phyloP scores from a whole-genome alignment of 2,113 vertebrate species.

The Sphyrna mokarran region DNA sequence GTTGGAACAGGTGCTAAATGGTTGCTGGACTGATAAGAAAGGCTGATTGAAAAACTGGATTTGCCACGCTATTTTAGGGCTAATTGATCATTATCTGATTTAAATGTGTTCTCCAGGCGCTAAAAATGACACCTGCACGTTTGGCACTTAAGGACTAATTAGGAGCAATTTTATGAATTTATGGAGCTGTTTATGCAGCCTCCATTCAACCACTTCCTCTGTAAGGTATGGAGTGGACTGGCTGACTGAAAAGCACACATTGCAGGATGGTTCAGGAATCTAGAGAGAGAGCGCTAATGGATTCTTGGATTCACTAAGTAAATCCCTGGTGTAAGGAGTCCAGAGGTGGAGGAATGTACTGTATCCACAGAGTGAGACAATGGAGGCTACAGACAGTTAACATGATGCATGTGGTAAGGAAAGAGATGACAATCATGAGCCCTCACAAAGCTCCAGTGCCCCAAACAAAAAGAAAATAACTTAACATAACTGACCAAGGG shows the following conservation, averaged over 20 bases:
- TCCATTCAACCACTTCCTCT: not conserved
- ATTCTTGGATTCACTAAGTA: not conserved
- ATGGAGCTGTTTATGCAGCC: not conserved
- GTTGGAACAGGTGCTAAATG: constrained; percentile 5
- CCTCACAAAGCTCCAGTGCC: not conserved
- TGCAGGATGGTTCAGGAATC: not conserved
- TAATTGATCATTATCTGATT: not conserved
- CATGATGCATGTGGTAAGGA: not conserved
- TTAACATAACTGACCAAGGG: not conserved
- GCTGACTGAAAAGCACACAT: not conserved
- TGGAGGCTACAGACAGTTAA: not conserved
- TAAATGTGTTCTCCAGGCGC: not conserved
- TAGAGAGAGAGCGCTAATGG: not conserved
- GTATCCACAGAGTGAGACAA: too few relatives aligned
- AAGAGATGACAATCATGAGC: not conserved
- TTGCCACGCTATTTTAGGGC: not conserved
- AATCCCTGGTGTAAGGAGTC: not conserved
- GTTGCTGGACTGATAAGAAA: not conserved
- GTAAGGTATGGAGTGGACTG: not conserved
- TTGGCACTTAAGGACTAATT: not conserved
- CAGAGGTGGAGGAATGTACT: too few relatives aligned
- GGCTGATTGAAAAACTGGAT: not conserved
- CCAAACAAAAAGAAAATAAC: not conserved
- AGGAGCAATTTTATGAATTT: not conserved
- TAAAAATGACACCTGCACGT: not conserved